phyloP scores from a whole-genome alignment of 2,888 invertebrate species.

The Copidosoma aretas region DNA sequence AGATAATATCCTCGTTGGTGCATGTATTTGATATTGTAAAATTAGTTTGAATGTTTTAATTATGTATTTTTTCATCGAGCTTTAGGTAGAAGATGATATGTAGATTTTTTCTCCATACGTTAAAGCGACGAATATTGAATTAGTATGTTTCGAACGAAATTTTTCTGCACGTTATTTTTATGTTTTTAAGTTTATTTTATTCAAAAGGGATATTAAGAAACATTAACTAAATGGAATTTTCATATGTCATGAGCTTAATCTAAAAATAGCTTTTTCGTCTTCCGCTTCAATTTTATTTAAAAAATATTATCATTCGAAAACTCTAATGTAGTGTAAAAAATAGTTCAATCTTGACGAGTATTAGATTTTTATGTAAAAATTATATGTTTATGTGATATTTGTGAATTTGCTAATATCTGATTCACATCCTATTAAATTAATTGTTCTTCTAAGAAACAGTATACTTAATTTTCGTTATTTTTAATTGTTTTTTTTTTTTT shows the following conservation, averaged over 20 bases:
- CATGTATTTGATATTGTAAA: slow-evolving; percentile 38
- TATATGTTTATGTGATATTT: slow-evolving; percentile 21
- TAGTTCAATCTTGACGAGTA: slow-evolving; percentile 2
- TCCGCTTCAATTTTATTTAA: slow-evolving; percentile 21
- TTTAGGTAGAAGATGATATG: slow-evolving; percentile 30
- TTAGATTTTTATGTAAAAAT: slow-evolving; percentile 5
- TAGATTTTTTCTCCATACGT: slow-evolving; percentile 12
- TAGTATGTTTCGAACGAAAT: slow-evolving; percentile 27
- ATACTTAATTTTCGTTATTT: slow-evolving; percentile 34
- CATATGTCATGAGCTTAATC: background rate
- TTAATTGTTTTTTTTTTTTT: background rate
- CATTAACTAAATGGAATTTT: slow-evolving; percentile 15
- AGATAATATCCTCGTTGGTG: slow-evolving; percentile 35
- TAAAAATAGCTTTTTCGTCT: slow-evolving; percentile 12
- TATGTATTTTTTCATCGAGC: slow-evolving; percentile 29
- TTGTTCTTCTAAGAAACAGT: slow-evolving; percentile 21
- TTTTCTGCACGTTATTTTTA: slow-evolving; percentile 17
- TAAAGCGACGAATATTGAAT: slow-evolving; percentile 14
- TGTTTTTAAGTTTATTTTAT: slow-evolving; percentile 9
- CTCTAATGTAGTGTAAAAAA: background rate
- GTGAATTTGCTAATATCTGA: background rate
- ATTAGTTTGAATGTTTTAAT: slow-evolving; percentile 32
- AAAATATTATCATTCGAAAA: background rate
- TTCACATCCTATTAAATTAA: slow-evolving; percentile 23
- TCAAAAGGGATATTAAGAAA: slow-evolving; percentile 26